Percentiles rank a stretch among this genome's conserved stretches.
Conservation (phyloP, 2,888 invertebrate genomes). For the Patella pellucida region DNA sequence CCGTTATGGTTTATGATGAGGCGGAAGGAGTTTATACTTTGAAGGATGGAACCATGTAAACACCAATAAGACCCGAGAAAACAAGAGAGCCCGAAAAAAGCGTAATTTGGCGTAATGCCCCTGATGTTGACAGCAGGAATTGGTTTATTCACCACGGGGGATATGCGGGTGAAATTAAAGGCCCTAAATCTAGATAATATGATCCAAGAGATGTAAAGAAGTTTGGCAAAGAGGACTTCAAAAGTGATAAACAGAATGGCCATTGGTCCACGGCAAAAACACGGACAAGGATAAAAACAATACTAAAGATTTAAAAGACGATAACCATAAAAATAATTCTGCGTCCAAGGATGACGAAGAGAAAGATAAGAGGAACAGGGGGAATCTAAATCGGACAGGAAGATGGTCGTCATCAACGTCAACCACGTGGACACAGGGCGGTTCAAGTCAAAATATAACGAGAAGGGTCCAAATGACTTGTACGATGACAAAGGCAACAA, state of each 20-base stretch:
- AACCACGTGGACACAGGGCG: not conserved
- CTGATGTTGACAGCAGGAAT: not conserved
- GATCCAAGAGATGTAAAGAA: not conserved
- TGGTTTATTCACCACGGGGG: not conserved
- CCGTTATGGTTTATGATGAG: slow-evolving; percentile 3
- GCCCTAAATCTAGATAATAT: not conserved
- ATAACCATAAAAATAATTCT: not conserved
- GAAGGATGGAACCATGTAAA: slow-evolving; percentile 1
- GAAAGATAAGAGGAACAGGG: not conserved
- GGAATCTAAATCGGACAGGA: not conserved
- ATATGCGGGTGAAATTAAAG: not conserved
- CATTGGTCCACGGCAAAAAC: not conserved
- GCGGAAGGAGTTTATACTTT: not conserved
- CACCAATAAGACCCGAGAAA: not conserved
- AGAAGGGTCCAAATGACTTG: too few species aligned
- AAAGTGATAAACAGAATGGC: slow-evolving; percentile 7
- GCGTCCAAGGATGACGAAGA: not conserved
- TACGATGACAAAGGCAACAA: not conserved
- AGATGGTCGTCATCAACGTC: slow-evolving; percentile 1
- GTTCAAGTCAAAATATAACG: not conserved
- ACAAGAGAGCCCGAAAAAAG: not conserved
- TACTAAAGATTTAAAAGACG: not conserved
- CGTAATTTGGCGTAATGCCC: not conserved
- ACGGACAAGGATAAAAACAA: not conserved
- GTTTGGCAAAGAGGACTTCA: not conserved